Evolutionary conservation across 2,888 invertebrate species (phyloP), one percentile per base, ranked within the genome.

Genomic region (Megalurothrips usitatus): DNA sequence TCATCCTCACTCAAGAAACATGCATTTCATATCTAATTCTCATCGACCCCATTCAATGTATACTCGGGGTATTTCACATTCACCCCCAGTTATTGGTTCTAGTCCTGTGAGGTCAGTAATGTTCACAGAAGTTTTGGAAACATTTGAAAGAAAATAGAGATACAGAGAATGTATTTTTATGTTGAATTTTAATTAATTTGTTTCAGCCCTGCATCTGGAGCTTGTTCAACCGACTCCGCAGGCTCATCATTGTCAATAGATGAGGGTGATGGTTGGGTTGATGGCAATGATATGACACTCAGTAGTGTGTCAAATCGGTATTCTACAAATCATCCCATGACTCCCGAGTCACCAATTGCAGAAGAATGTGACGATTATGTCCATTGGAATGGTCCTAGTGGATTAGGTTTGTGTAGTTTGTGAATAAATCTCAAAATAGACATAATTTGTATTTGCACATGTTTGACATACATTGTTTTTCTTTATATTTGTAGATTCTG

Each of bases 211-310:
- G 90, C 91, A 47, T 90, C 91, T 75, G 91, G 89, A 83, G 88
- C 89, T 0, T 89, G 88, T 83, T 91, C 91, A 80, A 91, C 92
- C 0, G 92, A 92, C 85, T 92, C 92, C 26, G 92, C 92, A 75
- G 92, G 92, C 49, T 92, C 92, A 0, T 92, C 92, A 3, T 87
- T 92, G 79, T 92, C 92, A 81, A 90, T 92, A 84, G 91, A 92
- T 83, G 92, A 92, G 82, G 87, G 89, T 2, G 90, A 90, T 79
- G 82, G 83, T 43, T 82, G 84, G 84, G 80, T 83, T 19, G 92
- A 92, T 82, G 87, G 88, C 6, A 90, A 90, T 78, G 80, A 82
- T 52, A 83, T 83, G 11, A 81, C 80, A 28, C 78, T 78, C 26
- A 47, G 78, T 47, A 58, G 78, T 52, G 75, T 79, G 34, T 79